Base-by-base conservation (phyloP, 2,888 invertebrate species). In the Cheilosia pagana region DNA sequence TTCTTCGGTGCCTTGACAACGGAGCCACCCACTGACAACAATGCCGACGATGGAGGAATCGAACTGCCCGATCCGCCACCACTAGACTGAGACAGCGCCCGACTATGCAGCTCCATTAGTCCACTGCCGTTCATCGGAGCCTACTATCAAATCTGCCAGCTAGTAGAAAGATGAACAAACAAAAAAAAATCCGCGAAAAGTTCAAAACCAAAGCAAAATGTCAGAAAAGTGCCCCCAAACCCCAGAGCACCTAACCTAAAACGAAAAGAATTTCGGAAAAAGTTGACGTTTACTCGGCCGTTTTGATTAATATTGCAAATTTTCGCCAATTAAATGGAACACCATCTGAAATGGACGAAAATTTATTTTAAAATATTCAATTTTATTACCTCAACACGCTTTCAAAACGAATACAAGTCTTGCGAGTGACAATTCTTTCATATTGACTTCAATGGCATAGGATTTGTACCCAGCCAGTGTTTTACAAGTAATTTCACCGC, bases 1-100 rank as follows among this genome's bases (percentile, higher is more conserved):
- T 96, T 97, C 90, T 95, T 94, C 59, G 94, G 94, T 87, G 94
- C 93, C 91, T 94, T 95, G 43, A 90, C 88, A 4, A 87, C 57
- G 31, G 87, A 12, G 23, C 50, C 68, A 52, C 72, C 79, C 53
- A 70, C 76, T 12, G 35, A 35, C 35, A 35, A 35, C 94, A 94
- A 35, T 16, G 39, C 43, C 50, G 83, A 25, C 55, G 67, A 21
- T 19, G 79, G 74, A 50, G 81, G 65, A 10, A 82, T 43, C 8
- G 63, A 10, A 12, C 60, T 55, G 12, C 81, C 48, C 6, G 77
- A 31, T 21, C 67, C 86, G 28, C 86, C 67, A 50, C 74, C 76
- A 60, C 81, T 72, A 1, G 71, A 41, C 67, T 87, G 88, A 45
- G 82, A 78, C 14, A 86, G 57, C 52, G 23, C 31, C 45, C 72